A percentile compares a stretch with the other conserved stretches of the same genome.
These are phyloP conservation scores for Oncorhynchus kisutch DNA, from an alignment of 2,113 vertebrate genomes.

Conservation along the genomic window DNA sequence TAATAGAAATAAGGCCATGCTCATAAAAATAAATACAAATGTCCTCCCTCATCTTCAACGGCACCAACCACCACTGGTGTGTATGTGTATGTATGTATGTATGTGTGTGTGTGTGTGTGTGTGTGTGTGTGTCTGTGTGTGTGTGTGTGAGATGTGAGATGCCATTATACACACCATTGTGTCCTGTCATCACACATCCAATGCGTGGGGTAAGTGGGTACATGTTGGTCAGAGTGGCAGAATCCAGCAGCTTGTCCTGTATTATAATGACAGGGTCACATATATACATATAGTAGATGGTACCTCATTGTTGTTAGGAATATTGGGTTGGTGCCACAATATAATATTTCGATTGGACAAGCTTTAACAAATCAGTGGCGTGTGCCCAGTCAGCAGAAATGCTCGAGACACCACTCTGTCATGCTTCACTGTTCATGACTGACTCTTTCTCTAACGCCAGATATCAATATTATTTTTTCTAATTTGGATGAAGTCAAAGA, in stretches of 20 bases:
- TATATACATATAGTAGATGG: neutral
- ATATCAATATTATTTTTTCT: no score
- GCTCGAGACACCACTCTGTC: constrained; percentile 6
- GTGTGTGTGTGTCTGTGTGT: constrained; percentile 4
- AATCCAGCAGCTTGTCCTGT: constrained; percentile 78
- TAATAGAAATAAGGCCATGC: no score
- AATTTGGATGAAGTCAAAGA: neutral
- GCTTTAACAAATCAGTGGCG: neutral
- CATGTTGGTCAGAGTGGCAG: constrained; percentile 76
- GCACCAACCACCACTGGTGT: no score
- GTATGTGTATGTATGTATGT: neutral
- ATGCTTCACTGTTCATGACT: neutral
- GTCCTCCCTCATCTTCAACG: no score
- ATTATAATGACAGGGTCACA: neutral
- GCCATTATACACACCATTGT: constrained; percentile 56
- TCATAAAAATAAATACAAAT: no score
- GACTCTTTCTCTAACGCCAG: neutral
- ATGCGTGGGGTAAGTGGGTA: constrained; percentile 73
- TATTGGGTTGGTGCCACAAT: neutral
- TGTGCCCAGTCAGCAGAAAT: neutral
- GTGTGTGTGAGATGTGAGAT: neutral
- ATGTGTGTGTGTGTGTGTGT: neutral
- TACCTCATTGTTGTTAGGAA: neutral
- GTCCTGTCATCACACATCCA: constrained; percentile 80
- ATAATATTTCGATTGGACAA: neutral